These are phyloP conservation scores for Myrmecobius fasciatus DNA, from an alignment of 2,113 vertebrate species.

Conservation along the genomic window DNA sequence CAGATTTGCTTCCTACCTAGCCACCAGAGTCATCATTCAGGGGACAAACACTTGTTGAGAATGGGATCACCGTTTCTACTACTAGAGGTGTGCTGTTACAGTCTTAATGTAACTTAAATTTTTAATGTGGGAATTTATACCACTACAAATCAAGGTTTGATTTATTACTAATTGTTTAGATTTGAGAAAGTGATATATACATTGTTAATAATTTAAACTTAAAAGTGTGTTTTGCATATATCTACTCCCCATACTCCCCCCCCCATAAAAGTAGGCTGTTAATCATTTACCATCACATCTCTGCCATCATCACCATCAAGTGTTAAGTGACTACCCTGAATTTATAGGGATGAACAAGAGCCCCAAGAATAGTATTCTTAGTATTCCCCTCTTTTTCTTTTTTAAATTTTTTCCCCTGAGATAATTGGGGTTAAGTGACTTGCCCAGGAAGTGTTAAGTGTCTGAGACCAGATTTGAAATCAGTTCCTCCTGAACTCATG, in stretches of 20 bases:
- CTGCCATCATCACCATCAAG: not conserved
- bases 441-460: too few species aligned
- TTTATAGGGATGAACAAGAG: not conserved
- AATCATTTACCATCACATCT: not conserved
- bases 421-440: too few species aligned
- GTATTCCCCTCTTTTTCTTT: too few species aligned
- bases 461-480: too few species aligned
- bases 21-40: not conserved
- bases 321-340: not conserved
- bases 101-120: not conserved
- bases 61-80: not conserved
- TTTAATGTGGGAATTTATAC: not conserved
- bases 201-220: not conserved
- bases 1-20: not conserved
- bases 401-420: too few species aligned
- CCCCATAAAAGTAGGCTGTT: not conserved
- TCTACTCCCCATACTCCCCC: too few species aligned
- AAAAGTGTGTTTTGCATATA: not conserved
- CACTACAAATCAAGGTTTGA: not conserved
- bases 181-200: not conserved
- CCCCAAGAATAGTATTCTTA: not conserved
- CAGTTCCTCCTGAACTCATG: too few species aligned
- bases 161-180: not conserved
- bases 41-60: not conserved
- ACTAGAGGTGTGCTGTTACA: not conserved